phyloP scores from a whole-genome alignment of 53 echinoderm and acorn worm species.

The Temnopleurus reevesii region DNA sequence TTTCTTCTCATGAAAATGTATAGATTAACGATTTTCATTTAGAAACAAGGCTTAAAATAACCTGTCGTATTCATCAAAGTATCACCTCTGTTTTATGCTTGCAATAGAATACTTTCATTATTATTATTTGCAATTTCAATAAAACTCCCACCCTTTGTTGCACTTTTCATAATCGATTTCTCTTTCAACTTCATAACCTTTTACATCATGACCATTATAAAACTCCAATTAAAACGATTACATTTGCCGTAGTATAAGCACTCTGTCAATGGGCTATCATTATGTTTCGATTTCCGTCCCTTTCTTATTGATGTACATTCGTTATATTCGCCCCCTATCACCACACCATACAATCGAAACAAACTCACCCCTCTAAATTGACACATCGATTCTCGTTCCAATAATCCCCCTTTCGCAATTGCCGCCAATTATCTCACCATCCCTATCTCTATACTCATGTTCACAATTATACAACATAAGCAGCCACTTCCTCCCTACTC shows the following conservation, averaged over 20 bases:
- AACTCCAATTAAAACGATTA: slow-evolving; percentile 39
- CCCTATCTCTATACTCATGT: not conserved
- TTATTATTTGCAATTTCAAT: not conserved
- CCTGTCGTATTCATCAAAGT: too few species aligned
- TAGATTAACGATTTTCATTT: slow-evolving; percentile 1
- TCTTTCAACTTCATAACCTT: not conserved
- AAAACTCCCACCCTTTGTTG: not conserved
- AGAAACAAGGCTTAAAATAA: not conserved
- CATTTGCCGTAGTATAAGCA: not conserved
- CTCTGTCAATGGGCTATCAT: not conserved
- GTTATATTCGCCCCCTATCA: not conserved
- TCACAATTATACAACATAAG: slow-evolving; percentile 15
- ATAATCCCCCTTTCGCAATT: not conserved
- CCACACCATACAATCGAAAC: not conserved
- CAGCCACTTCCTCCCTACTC: slow-evolving; percentile 7
- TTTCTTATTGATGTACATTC: not conserved
- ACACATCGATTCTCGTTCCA: slow-evolving; percentile 3
- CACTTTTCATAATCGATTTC: slow-evolving; percentile 6
- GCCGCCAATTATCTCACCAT: slow-evolving; percentile 12
- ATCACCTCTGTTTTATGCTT: not conserved
- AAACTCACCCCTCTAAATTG: not conserved
- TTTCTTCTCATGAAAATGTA: not conserved
- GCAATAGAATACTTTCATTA: not conserved
- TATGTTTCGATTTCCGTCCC: slow-evolving; percentile 19
- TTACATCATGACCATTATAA: slow-evolving; percentile 30